Conservation (phyloP, 2,888 invertebrate genomes). For the Dryobota labecula region DNA sequence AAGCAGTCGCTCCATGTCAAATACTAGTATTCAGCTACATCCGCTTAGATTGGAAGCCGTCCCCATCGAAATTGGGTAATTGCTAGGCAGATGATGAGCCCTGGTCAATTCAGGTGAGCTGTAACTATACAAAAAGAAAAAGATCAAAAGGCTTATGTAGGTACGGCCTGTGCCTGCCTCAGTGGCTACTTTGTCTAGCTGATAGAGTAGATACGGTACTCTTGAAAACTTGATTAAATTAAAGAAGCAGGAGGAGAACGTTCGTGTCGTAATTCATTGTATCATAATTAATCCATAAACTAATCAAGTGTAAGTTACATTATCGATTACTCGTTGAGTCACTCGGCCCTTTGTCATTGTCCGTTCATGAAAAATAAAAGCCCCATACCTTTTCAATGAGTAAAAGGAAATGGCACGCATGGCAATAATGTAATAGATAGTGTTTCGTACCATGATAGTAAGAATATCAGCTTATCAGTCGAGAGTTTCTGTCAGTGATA, state of each 20-base stretch:
- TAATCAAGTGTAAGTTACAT: not conserved
- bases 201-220: not conserved
- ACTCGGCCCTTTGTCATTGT: not conserved
- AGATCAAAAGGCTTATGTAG: not conserved
- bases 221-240: not conserved
- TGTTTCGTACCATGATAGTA: constrained; percentile 63
- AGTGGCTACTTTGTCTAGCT: not conserved
- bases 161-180: too few species aligned
- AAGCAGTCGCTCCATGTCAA: too few species aligned
- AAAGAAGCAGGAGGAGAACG: too few species aligned
- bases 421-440: constrained; percentile 62
- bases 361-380: constrained; percentile 2
- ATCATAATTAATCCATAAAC: not conserved
- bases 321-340: not conserved
- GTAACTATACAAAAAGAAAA: not conserved
- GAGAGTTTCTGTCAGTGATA: constrained; percentile 63
- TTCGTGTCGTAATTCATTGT: not conserved
- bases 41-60: too few species aligned
- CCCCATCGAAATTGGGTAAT: too few species aligned
- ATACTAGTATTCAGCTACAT: too few species aligned
- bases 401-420: constrained; percentile 44
- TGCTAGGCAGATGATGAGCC: too few species aligned
- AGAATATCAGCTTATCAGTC: constrained; percentile 63
- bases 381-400: constrained; percentile 22
- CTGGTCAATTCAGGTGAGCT: not conserved